A percentile compares a stretch with the other conserved stretches of the same genome.
Evolutionary conservation across 2,888 invertebrate genomes (phyloP).

Genomic region (Agelastica alni): DNA sequence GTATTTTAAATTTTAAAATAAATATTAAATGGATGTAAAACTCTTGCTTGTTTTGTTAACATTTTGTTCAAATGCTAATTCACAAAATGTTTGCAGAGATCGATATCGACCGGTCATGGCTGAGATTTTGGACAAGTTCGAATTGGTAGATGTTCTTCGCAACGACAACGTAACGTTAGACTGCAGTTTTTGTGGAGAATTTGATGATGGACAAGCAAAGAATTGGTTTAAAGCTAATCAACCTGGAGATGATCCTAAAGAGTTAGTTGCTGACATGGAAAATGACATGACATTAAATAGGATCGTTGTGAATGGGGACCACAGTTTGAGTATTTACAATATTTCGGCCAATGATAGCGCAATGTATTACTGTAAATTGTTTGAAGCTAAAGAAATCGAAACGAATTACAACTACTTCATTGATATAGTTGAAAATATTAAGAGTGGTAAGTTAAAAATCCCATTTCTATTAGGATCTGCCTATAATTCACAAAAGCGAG

Average conservation of each 20-base stretch:
- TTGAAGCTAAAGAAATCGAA: conserved; percentile 51
- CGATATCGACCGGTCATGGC: neutral
- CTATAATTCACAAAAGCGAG: too few relatives aligned
- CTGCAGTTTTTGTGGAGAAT: conserved; percentile 60
- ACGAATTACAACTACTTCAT: conserved; percentile 57
- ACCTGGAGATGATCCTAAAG: conserved; percentile 47
- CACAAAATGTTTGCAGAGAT: conserved; percentile 2
- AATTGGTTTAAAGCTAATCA: conserved; percentile 60
- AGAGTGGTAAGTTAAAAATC: neutral
- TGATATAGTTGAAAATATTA: conserved; percentile 14
- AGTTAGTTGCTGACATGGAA: conserved; percentile 57
- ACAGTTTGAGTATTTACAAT: conserved; percentile 57
- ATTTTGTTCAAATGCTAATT: neutral
- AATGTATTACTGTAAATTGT: conserved; percentile 59
- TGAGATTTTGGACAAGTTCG: conserved; percentile 52
- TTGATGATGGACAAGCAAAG: conserved; percentile 54
- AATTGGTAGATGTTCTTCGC: conserved; percentile 55
- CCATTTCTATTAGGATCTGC: too few relatives aligned
- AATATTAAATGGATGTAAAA: too few relatives aligned
- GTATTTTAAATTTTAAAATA: too few relatives aligned
- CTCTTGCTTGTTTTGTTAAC: too few relatives aligned
- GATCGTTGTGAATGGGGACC: conserved; percentile 55
- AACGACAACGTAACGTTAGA: conserved; percentile 56
- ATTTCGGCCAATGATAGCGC: conserved; percentile 55
- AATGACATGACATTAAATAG: conserved; percentile 56